Evolutionary conservation across 2,113 vertebrate species (phyloP), one percentile per base, ranked within the genome.

Genomic region (Urocynchramus pylzowi): DNA sequence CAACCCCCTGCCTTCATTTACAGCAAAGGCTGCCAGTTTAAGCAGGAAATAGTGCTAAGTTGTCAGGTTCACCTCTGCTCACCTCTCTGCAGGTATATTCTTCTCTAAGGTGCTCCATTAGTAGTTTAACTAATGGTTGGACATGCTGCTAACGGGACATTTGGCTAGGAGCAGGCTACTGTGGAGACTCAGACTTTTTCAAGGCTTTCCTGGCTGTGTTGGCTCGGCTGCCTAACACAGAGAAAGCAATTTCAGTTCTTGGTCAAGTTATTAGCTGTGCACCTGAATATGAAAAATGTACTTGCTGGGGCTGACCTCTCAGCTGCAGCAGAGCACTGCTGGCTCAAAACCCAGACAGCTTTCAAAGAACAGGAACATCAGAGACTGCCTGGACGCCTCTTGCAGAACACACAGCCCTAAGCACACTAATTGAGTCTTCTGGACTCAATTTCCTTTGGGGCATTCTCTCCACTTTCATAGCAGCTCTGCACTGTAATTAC

Each of bases 281-380:
- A 49, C 26, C 44, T 70, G 77, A 80, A 88, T 74, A 80, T 35
- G 41, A 53, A 50, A 86, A 86, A 35, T 1, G 4, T 47, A 23
- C 75, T 83, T 77, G 42, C 92, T 77, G 37, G 27, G 41, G 20
- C 47, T 93, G 85, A 91, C 78, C 82, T 91, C 74, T 85, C 63
- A 80, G 59, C 85, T 65, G 47, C 63, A 64, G 74, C 5, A 8
- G 39, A 2, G 0, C 0, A 0, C 49, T 0, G 0, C 45, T 20
- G 12, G 22, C 70, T 87, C 80, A 23, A 31, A 96, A 82, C 69
- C 69, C 61, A 70, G 82, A 20, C 68, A 47, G 56, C 84, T 91
- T 92, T 87, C 92, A 80, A 83, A 73, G 76, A 57, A 77, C 6
- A 7, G 74, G 33, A 82, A 37, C 64, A 79, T 71, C 49, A 52